These are phyloP conservation scores for Siniperca knerii DNA, from an alignment of 2,113 vertebrate species.

Conservation along the genomic window DNA sequence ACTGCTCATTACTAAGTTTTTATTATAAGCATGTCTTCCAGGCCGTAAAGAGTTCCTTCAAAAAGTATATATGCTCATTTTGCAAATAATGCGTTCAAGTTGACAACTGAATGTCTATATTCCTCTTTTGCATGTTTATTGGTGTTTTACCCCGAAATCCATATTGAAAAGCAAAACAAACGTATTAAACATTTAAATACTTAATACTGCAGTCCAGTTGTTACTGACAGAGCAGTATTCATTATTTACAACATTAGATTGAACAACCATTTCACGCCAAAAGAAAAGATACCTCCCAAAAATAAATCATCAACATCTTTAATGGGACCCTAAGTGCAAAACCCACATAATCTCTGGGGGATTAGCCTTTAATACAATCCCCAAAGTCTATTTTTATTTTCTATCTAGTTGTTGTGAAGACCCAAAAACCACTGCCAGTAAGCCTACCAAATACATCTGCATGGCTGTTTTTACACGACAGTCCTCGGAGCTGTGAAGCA, in stretches of 20 bases:
- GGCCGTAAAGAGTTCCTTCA: background rate
- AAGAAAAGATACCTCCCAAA: background rate
- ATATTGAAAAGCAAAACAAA: background rate
- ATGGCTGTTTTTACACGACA: conserved; percentile 17
- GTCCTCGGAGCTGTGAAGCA: conserved; percentile 18
- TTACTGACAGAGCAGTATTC: background rate
- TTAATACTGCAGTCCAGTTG: background rate
- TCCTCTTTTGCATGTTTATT: background rate
- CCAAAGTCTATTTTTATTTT: conserved; percentile 21
- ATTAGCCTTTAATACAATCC: background rate
- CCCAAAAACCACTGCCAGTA: background rate
- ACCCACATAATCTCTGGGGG: background rate
- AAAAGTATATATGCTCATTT: background rate
- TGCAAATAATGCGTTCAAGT: background rate
- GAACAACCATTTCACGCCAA: background rate
- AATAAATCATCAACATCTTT: background rate
- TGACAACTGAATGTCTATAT: background rate
- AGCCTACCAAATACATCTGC: background rate
- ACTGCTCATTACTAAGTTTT: background rate
- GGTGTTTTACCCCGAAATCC: background rate
- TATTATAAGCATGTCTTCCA: background rate
- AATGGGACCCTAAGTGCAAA: conserved; percentile 2
- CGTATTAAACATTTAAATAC: background rate
- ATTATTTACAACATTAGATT: background rate
- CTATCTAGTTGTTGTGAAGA: background rate